A percentile compares a stretch with the other conserved stretches of the same genome.
phyloP scores from a whole-genome alignment of 2,113 vertebrate genomes.

The Tringa solitaria region DNA sequence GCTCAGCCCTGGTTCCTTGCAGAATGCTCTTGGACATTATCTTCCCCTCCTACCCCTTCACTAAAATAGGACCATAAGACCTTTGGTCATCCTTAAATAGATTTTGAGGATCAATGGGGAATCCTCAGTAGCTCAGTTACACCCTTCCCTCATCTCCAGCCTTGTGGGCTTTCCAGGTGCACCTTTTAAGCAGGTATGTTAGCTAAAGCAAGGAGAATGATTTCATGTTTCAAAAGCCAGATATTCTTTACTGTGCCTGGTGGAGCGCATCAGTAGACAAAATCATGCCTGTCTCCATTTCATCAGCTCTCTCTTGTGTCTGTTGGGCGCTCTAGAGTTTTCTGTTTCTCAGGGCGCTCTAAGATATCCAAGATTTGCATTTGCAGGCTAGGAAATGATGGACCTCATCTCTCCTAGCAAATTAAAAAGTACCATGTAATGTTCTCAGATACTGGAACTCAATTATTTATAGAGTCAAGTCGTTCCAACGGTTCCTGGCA shows the following conservation, averaged over 20 bases:
- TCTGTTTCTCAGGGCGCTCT: background rate
- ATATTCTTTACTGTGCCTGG: background rate
- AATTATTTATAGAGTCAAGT: conserved; percentile 33
- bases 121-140: background rate
- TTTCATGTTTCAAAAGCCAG: background rate
- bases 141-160: background rate
- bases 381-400: background rate
- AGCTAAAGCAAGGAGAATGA: background rate
- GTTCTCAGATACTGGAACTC: background rate
- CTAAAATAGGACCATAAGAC: background rate
- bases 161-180: background rate
- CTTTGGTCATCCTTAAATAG: background rate
- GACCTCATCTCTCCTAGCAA: background rate
- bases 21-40: background rate
- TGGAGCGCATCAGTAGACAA: background rate
- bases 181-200: background rate
- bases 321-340: background rate
- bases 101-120: background rate
- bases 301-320: background rate
- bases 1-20: background rate
- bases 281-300: background rate
- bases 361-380: background rate
- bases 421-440: background rate
- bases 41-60: background rate
- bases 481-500: background rate